Evolutionary conservation across 2,797 vertebrate species (phyloP).

Genomic region (Platyrinchus mystaceus): DNA sequence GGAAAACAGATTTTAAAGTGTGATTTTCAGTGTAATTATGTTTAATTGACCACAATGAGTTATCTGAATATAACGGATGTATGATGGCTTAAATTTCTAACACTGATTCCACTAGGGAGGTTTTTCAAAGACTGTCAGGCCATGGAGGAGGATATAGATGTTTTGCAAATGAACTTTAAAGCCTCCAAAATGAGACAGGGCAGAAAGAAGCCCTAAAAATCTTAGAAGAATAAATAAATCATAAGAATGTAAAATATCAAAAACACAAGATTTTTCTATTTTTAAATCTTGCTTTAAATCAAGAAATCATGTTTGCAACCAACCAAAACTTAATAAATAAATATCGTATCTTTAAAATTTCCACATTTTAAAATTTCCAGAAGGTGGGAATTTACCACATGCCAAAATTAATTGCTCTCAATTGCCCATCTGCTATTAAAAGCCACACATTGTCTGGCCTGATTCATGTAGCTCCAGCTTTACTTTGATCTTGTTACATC

Average conservation of each 20-base stretch:
- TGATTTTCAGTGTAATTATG: conserved; percentile 63
- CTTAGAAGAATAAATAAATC: background rate
- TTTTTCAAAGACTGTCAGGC: background rate
- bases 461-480: background rate
- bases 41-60: conserved; percentile 66
- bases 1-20: conserved; percentile 54
- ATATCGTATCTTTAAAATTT: background rate
- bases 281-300: background rate
- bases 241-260: background rate
- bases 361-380: background rate
- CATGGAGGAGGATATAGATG: background rate
- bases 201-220: background rate
- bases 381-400: background rate
- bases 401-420: background rate
- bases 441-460: background rate
- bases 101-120: background rate
- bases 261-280: background rate
- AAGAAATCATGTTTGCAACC: background rate
- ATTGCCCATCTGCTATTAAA: background rate
- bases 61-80: conserved; percentile 45
- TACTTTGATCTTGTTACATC: conserved; percentile 32
- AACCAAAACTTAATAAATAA: background rate
- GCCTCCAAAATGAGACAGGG: background rate
- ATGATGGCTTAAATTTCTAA: conserved; percentile 53
- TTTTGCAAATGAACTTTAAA: background rate